Evolutionary conservation across 2,888 invertebrate genomes (phyloP).

Genomic region (Drosophila planitibia): DNA sequence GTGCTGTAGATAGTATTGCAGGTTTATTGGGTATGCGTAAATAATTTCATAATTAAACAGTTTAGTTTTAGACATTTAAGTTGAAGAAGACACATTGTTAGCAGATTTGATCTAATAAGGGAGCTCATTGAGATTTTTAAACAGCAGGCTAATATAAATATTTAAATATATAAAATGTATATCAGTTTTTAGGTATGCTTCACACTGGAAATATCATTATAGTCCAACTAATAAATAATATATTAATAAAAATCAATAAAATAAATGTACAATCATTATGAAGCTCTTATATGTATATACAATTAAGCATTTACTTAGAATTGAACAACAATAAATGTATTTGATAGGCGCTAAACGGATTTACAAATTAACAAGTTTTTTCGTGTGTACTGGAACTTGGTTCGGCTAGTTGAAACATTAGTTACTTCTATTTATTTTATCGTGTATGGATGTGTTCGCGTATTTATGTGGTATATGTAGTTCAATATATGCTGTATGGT

Average conservation of each 20-base stretch:
- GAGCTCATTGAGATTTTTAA: constrained; percentile 52
- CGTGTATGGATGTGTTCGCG: constrained; percentile 36
- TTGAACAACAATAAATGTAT: constrained; percentile 51
- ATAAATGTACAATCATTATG: constrained; percentile 39
- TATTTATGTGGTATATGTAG: constrained; percentile 28
- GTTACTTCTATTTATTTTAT: constrained; percentile 15
- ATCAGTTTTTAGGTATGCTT: constrained; percentile 30
- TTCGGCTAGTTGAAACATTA: constrained; percentile 30
- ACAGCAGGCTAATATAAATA: constrained; percentile 27
- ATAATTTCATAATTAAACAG: constrained; percentile 58
- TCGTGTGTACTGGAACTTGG: constrained; percentile 42
- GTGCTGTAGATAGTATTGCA: constrained; percentile 10
- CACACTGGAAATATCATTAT: constrained; percentile 40
- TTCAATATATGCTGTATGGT: constrained; percentile 35
- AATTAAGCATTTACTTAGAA: constrained; percentile 34
- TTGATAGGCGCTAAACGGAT: constrained; percentile 12
- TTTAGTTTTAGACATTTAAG: constrained; percentile 43
- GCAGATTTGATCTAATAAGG: constrained; percentile 72
- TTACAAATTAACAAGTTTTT: constrained; percentile 40
- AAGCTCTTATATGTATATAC: constrained; percentile 38
- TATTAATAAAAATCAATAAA: constrained; percentile 27
- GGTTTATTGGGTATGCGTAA: constrained; percentile 17
- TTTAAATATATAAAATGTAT: constrained; percentile 21
- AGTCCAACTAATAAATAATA: constrained; percentile 28
- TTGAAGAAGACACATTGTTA: constrained; percentile 71